These are phyloP conservation scores for Eremophila alpestris DNA, from an alignment of 2,797 vertebrate species.

Conservation along the genomic window DNA sequence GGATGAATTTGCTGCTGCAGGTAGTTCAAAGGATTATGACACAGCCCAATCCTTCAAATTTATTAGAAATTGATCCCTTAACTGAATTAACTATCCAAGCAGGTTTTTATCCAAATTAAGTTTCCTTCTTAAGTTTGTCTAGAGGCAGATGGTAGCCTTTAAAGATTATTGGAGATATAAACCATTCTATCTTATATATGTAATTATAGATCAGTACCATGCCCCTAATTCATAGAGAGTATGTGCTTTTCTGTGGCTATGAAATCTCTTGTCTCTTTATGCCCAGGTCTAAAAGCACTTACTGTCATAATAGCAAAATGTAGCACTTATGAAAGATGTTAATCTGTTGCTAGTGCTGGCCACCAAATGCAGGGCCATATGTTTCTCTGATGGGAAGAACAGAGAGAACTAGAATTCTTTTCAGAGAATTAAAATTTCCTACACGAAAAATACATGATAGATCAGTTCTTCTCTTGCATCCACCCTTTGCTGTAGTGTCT, in stretches of 20 bases:
- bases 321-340: not conserved
- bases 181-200: not conserved
- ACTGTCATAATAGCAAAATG: not conserved
- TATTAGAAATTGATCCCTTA: conserved; percentile 59
- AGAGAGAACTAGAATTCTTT: not conserved
- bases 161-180: conserved; percentile 1
- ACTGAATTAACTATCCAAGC: conserved; percentile 28
- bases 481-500: not conserved
- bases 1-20: not conserved
- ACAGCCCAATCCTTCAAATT: conserved; percentile 8
- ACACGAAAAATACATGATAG: not conserved
- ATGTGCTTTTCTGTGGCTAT: not conserved
- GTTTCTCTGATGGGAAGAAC: not conserved
- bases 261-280: not conserved
- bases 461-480: not conserved
- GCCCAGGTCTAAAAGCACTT: conserved; percentile 1
- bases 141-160: conserved; percentile 35
- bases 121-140: conserved; percentile 31
- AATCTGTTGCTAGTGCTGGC: not conserved
- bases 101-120: conserved; percentile 49
- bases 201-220: not conserved
- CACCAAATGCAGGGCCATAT: not conserved
- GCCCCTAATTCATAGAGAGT: not conserved
- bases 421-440: not conserved
- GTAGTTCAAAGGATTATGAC: conserved; percentile 23